Base-by-base conservation (phyloP, 2,797 vertebrate species). In the Anisognathus igniventris region DNA sequence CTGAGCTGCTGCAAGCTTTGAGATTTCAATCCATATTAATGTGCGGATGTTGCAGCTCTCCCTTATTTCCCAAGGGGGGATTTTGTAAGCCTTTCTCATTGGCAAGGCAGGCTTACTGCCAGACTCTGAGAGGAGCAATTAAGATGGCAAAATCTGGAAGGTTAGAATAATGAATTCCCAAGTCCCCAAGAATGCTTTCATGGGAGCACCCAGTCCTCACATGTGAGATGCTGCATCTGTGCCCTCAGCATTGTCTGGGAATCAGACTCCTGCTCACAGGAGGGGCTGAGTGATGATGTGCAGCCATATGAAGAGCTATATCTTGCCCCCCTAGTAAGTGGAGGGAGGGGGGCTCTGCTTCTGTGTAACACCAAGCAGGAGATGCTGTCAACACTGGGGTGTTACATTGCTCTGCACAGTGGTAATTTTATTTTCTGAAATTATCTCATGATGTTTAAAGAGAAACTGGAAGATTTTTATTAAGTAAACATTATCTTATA, bases 41-140 rank as follows among this genome's bases (percentile, higher is more conserved):
- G 62, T 78, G 93, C 8, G 83, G 86, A 92, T 93, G 73, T 72
- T 94, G 88, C 92, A 94, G 83, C 89, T 89, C 66, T 82, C 91
- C 35, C 76, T 95, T 94, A 95, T 95, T 96, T 96, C 93, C 86
- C 94, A 25, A 3, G 56, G 51, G 75, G 23, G 11, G 2, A 61
- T 89, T 92, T 60, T 88, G 72, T 48, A 78, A 76, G 71, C 35
- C 31, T 87, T 77, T 87, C 86, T 93, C 33, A 23, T 11, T 75
- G 84, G 51, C 81, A 62, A 83, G 65, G 57, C 86, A 71, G 81
- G 78, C 72, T 89, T 42, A 31, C 85, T 93, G 92, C 79, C 85
- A 96, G 79, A 22, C 72, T 93, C 6, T 1, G 85, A 86, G 56
- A 90, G 48, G 24, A 84, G 56, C 91, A 90, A 97, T 95, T 94